phyloP scores from a whole-genome alignment of 2,888 invertebrate species.

The Stenodema calcarata region DNA sequence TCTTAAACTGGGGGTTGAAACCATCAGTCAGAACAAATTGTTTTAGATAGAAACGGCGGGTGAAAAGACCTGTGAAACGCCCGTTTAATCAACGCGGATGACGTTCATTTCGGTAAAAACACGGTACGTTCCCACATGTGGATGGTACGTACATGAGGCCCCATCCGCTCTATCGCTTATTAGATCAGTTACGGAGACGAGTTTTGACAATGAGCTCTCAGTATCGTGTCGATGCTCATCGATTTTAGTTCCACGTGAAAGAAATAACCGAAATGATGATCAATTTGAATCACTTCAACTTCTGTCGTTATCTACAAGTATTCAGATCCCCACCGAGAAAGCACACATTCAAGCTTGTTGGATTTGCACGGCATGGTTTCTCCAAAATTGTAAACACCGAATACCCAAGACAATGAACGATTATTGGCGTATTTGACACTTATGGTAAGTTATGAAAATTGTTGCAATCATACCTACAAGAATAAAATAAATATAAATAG shows the following conservation, averaged over 20 bases:
- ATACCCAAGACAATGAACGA: too few relatives aligned
- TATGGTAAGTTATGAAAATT: too few relatives aligned
- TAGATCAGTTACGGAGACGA: background rate
- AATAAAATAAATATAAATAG: too few relatives aligned
- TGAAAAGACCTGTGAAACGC: background rate
- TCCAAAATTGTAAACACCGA: too few relatives aligned
- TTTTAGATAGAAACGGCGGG: conserved; percentile 25
- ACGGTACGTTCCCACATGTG: background rate
- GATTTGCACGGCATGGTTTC: too few relatives aligned
- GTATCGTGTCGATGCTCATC: background rate
- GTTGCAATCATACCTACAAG: too few relatives aligned
- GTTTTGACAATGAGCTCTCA: background rate
- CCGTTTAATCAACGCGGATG: background rate
- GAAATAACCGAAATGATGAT: background rate
- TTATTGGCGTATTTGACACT: too few relatives aligned
- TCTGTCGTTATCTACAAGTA: too few relatives aligned
- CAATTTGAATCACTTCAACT: too few relatives aligned
- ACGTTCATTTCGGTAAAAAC: background rate
- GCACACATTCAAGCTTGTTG: too few relatives aligned
- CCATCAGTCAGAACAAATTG: conserved; percentile 39
- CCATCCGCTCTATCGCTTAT: background rate
- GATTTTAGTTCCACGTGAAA: background rate
- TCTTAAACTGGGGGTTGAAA: background rate
- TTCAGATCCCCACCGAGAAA: too few relatives aligned
- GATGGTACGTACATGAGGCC: background rate